Evolutionary conservation across 2,113 vertebrate genomes (phyloP).

Genomic region (Carassius gibelio): DNA sequence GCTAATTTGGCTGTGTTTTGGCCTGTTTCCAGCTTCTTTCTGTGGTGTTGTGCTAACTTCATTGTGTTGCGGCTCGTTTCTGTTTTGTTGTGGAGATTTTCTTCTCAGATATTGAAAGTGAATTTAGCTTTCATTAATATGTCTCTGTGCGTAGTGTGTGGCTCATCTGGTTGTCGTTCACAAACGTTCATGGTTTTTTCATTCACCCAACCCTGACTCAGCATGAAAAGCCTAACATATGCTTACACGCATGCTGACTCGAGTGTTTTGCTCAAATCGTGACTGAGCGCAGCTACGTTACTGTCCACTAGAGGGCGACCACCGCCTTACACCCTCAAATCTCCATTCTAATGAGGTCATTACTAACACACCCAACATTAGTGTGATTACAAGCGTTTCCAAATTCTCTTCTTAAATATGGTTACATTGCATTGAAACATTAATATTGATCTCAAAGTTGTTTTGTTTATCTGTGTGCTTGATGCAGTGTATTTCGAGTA

Average conservation of each 20-base stretch:
- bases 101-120: background rate
- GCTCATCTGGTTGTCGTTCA: background rate
- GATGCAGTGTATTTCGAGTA: background rate
- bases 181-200: background rate
- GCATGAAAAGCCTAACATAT: background rate
- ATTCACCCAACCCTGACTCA: constrained; percentile 1
- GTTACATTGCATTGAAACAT: background rate
- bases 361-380: background rate
- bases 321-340: constrained; percentile 41
- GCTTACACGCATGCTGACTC: constrained; percentile 4
- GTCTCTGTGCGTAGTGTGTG: background rate
- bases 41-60: too few relatives aligned
- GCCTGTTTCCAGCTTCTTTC: too few relatives aligned
- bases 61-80: too few relatives aligned
- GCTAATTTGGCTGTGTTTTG: too few relatives aligned
- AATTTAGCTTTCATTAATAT: background rate
- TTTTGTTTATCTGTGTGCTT: background rate
- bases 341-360: background rate
- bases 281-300: background rate
- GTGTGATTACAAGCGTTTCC: background rate
- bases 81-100: too few relatives aligned
- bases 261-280: background rate
- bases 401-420: background rate
- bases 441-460: background rate
- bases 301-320: constrained; percentile 68